phyloP scores from a whole-genome alignment of 2,888 invertebrate genomes.

The Perdita meconis region DNA sequence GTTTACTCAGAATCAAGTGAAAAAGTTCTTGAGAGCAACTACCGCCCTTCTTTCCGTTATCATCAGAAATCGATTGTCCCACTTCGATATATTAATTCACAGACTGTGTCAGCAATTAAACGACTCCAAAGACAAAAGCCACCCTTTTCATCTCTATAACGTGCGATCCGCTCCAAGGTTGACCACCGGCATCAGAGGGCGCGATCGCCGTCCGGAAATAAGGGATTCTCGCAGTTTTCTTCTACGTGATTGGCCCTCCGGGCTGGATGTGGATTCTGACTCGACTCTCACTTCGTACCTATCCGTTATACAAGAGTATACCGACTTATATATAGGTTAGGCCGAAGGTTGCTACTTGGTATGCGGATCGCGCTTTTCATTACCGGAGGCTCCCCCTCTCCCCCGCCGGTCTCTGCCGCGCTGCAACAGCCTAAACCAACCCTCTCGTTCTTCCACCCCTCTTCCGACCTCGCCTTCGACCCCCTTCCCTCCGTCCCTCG shows the following conservation, averaged over 20 bases:
- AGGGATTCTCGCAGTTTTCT: conserved; percentile 69
- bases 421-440: conserved; percentile 84
- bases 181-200: conserved; percentile 3
- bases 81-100: too few relatives aligned
- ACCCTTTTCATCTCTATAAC: too few relatives aligned
- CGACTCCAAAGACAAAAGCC: too few relatives aligned
- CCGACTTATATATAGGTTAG: conserved; percentile 72
- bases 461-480: conserved; percentile 32
- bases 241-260: conserved; percentile 70
- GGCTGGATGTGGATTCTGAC: conserved; percentile 64
- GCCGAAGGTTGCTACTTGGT: conserved; percentile 85
- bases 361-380: conserved; percentile 87
- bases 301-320: conserved; percentile 72
- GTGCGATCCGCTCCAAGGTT: conserved; percentile 29
- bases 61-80: too few relatives aligned
- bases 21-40: too few relatives aligned
- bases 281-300: conserved; percentile 74
- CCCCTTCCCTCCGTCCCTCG: conserved; percentile 13
- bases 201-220: conserved; percentile 61
- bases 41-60: too few relatives aligned
- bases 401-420: conserved; percentile 63
- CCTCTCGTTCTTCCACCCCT: conserved; percentile 71
- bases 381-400: conserved; percentile 85
- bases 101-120: too few relatives aligned
- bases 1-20: too few relatives aligned